These are phyloP conservation scores for Pleuronectes platessa DNA, from an alignment of 2,113 vertebrate species.

Conservation along the genomic window DNA sequence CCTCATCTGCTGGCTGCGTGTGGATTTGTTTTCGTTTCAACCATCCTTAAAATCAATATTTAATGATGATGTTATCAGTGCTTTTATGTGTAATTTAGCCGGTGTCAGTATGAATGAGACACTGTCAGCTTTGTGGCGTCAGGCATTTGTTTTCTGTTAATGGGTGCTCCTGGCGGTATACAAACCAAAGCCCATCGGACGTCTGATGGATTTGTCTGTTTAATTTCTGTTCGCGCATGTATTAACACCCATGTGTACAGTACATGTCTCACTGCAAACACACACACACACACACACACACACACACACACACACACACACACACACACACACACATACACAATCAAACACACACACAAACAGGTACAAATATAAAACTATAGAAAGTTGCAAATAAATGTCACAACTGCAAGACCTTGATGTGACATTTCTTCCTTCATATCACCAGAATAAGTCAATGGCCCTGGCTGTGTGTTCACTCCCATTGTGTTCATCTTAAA, in stretches of 20 bases:
- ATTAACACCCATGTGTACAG: constrained; percentile 35
- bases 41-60: constrained; percentile 80
- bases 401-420: constrained; percentile 12
- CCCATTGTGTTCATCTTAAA: constrained; percentile 20
- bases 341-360: constrained; percentile 4
- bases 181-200: constrained; percentile 70
- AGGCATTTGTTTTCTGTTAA: constrained; percentile 78
- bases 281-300: background rate
- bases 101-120: constrained; percentile 79
- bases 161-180: constrained; percentile 71
- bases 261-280: background rate
- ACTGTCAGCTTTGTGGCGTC: constrained; percentile 77
- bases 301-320: constrained; percentile 7
- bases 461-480: background rate
- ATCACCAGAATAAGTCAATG: no score
- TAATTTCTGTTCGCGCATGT: constrained; percentile 60
- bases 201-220: constrained; percentile 74
- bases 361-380: background rate
- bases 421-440: constrained; percentile 24
- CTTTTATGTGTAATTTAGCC: constrained; percentile 81
- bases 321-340: background rate
- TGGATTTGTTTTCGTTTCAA: constrained; percentile 48
- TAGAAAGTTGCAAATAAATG: constrained; percentile 21
- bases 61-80: constrained; percentile 83
- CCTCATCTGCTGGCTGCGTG: constrained; percentile 34